Evolutionary conservation across 2,888 invertebrate genomes (phyloP).

Genomic region (Aricia artaxerxes): DNA sequence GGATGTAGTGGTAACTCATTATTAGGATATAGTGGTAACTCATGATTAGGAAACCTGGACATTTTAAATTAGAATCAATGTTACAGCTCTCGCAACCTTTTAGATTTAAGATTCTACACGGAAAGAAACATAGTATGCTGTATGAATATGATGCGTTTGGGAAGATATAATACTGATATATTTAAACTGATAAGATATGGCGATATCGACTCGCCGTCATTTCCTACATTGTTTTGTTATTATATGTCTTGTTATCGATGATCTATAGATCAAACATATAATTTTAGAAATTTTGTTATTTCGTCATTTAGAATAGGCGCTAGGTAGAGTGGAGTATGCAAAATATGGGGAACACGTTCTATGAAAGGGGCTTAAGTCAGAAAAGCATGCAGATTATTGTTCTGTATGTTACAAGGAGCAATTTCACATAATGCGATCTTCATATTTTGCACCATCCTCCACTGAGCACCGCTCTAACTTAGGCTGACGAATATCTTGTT

Average conservation of each 20-base stretch:
- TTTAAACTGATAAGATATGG: not conserved
- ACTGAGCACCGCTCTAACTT: too few species aligned
- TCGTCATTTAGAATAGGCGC: not conserved
- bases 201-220: not conserved
- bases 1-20: too few species aligned
- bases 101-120: not conserved
- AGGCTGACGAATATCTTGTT: too few species aligned
- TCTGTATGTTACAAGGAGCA: too few species aligned
- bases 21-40: too few species aligned
- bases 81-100: not conserved
- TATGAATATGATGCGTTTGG: not conserved
- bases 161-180: not conserved
- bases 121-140: not conserved
- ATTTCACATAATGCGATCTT: too few species aligned
- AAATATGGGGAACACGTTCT: too few species aligned
- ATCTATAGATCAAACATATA: not conserved
- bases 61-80: not conserved
- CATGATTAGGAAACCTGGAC: too few species aligned
- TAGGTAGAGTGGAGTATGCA: too few species aligned
- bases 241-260: slow-evolving; percentile 7
- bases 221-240: not conserved
- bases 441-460: too few species aligned
- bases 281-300: not conserved
- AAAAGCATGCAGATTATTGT: too few species aligned
- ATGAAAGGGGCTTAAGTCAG: too few species aligned